Percentiles rank a stretch among this genome's conserved stretches.
Evolutionary conservation across 2,797 vertebrate genomes (phyloP).

Genomic region (Pelodytes ibericus): DNA sequence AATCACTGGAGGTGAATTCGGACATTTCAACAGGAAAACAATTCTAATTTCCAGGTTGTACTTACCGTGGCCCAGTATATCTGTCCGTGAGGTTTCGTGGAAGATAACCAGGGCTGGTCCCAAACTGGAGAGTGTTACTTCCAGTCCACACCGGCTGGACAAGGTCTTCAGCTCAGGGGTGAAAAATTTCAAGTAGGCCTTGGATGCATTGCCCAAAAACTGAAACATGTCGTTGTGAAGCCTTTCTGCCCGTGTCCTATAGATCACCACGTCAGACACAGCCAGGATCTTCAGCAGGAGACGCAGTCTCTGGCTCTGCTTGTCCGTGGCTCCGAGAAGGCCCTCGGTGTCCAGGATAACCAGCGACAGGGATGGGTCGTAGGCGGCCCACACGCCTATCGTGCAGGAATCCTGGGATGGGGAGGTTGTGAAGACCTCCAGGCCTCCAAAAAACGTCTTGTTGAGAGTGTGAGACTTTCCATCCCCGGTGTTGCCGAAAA

Average conservation of each 20-base stretch:
- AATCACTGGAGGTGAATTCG: too few relatives aligned
- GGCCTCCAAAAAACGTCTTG: constrained; percentile 75
- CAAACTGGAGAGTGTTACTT: constrained; percentile 80
- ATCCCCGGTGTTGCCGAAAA: constrained; percentile 85
- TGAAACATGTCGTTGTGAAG: constrained; percentile 86
- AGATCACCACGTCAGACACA: constrained; percentile 79
- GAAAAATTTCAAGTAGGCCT: constrained; percentile 81
- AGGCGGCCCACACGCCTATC: constrained; percentile 81
- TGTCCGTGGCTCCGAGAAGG: constrained; percentile 75
- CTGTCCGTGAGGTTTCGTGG: constrained; percentile 81
- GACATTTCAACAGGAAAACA: too few relatives aligned
- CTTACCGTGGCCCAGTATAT: constrained; percentile 77
- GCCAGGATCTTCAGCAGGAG: constrained; percentile 83
- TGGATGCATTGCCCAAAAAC: constrained; percentile 81
- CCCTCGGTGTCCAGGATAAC: constrained; percentile 82
- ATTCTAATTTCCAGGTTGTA: too few relatives aligned
- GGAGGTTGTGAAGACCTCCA: constrained; percentile 79
- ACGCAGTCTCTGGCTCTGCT: constrained; percentile 80
- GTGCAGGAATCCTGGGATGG: constrained; percentile 82
- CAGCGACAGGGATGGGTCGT: constrained; percentile 70
- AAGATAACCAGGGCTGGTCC: constrained; percentile 78
- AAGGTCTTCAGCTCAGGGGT: constrained; percentile 77
- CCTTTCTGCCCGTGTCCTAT: constrained; percentile 82
- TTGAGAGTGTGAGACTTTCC: constrained; percentile 87
- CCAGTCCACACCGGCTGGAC: constrained; percentile 78